Conservation (phyloP, 37 sponge, comb jelly and placozoan genomes). For the Cladorhizidae sp. region DNA sequence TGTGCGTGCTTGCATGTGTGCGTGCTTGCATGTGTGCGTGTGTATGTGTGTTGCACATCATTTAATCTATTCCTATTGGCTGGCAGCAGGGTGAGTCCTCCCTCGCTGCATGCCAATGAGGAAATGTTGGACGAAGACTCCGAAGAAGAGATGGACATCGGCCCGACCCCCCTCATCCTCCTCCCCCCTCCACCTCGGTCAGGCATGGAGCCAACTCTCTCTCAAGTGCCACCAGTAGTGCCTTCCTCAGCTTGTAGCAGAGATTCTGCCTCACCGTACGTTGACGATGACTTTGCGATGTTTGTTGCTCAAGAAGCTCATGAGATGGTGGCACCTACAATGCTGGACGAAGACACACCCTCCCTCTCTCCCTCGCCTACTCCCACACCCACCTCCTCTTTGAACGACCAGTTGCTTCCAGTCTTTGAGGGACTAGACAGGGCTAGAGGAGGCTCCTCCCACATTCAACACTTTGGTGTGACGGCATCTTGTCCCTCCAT, state of each 20-base stretch:
- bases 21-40: not conserved
- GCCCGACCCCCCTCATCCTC: not conserved
- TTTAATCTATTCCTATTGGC: too few relatives aligned
- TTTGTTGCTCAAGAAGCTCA: conserved; percentile 62
- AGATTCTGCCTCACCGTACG: conserved; percentile 28
- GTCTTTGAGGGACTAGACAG: not conserved
- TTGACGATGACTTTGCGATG: conserved; percentile 67
- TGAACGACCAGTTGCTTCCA: not conserved
- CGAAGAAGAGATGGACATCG: conserved; percentile 13
- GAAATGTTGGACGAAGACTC: conserved; percentile 30
- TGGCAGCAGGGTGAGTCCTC: conserved; percentile 22
- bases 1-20: conserved; percentile 26
- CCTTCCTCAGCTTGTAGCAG: not conserved
- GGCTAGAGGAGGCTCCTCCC: not conserved
- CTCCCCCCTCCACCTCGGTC: not conserved
- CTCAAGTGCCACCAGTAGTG: not conserved
- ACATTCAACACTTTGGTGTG: conserved; percentile 37
- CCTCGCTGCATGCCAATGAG: conserved; percentile 38
- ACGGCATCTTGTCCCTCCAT: conserved; percentile 31
- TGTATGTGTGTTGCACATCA: conserved; percentile 1
- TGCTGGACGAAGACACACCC: conserved; percentile 22
- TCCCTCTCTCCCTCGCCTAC: conserved; percentile 12
- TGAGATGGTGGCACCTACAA: not conserved
- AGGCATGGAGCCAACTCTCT: not conserved
- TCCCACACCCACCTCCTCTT: conserved; percentile 14